A percentile compares a stretch with the other conserved stretches of the same genome.
These are phyloP conservation scores for Argya squamiceps DNA, from an alignment of 2,797 vertebrate species.

Conservation along the genomic window DNA sequence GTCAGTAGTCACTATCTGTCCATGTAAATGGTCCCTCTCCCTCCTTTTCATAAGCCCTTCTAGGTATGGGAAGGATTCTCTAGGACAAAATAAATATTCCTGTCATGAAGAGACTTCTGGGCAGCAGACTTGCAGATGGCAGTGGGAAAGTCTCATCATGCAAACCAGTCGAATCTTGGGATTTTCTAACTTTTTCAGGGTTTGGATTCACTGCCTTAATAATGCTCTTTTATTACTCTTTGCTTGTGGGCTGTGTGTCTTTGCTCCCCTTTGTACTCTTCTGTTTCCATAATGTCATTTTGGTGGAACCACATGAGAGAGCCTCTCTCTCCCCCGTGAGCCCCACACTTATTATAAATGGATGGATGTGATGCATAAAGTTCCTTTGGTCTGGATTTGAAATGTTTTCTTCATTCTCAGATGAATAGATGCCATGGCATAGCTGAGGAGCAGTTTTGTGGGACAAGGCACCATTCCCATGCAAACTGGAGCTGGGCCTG, in stretches of 20 bases:
- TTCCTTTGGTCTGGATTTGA: not conserved
- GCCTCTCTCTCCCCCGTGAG: not conserved
- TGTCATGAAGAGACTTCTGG: not conserved
- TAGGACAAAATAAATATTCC: not conserved
- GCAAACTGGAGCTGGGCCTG: not conserved
- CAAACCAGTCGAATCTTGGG: not conserved
- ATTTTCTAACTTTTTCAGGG: not conserved
- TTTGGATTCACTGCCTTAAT: not conserved
- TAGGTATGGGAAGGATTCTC: not conserved
- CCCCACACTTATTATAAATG: not conserved
- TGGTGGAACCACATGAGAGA: not conserved
- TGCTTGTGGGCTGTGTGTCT: not conserved
- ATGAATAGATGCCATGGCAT: rapidly evolving
- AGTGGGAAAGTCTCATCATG: not conserved
- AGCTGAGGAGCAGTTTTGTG: not conserved
- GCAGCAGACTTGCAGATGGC: not conserved
- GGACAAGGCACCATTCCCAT: not conserved
- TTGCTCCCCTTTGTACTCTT: not conserved
- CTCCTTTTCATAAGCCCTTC: not conserved
- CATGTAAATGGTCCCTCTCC: too few species aligned
- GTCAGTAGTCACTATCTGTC: not conserved
- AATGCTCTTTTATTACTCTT: not conserved
- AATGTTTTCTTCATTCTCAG: not conserved
- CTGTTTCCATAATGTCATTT: not conserved
- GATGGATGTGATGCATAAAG: not conserved